Conservation (phyloP, 2,888 invertebrate species). For the Oscheius sp. region DNA sequence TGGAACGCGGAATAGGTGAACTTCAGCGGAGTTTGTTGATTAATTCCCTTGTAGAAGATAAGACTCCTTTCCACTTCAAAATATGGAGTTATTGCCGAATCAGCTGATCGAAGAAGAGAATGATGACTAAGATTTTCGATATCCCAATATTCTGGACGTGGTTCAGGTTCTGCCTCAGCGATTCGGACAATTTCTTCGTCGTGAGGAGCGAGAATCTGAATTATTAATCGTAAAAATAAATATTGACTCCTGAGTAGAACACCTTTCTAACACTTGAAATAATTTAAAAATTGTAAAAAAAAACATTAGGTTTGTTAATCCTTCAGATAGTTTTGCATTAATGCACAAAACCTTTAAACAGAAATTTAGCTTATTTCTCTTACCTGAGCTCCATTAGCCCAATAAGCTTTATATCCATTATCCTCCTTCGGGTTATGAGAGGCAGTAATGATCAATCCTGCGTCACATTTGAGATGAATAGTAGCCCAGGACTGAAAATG, state of each 20-base stretch:
- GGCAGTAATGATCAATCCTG: conserved; percentile 89
- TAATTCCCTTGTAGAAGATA: conserved; percentile 55
- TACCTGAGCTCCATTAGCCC: conserved; percentile 87
- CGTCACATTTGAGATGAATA: conserved; percentile 79
- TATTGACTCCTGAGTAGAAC: too few species aligned
- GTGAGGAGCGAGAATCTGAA: conserved; percentile 86
- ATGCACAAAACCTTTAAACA: not conserved
- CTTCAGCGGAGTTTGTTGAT: conserved; percentile 73
- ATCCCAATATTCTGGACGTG: conserved; percentile 83
- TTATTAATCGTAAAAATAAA: not conserved
- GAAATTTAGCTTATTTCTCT: too few species aligned
- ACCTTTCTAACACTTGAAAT: too few species aligned
- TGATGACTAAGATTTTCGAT: conserved; percentile 75
- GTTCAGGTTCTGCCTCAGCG: conserved; percentile 82
- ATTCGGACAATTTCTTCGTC: conserved; percentile 85
- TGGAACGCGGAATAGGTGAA: conserved; percentile 97
- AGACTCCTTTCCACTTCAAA: conserved; percentile 72
- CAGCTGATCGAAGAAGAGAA: conserved; percentile 74
- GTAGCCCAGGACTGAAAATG: conserved; percentile 82
- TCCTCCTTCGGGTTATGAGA: conserved; percentile 95
- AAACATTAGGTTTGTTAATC: too few species aligned
- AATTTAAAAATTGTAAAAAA: too few species aligned
- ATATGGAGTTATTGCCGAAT: conserved; percentile 78
- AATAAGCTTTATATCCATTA: conserved; percentile 96
- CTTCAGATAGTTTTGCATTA: too few species aligned